phyloP scores from a whole-genome alignment of 2,113 vertebrate species.

The Rhabdornis inornatus region DNA sequence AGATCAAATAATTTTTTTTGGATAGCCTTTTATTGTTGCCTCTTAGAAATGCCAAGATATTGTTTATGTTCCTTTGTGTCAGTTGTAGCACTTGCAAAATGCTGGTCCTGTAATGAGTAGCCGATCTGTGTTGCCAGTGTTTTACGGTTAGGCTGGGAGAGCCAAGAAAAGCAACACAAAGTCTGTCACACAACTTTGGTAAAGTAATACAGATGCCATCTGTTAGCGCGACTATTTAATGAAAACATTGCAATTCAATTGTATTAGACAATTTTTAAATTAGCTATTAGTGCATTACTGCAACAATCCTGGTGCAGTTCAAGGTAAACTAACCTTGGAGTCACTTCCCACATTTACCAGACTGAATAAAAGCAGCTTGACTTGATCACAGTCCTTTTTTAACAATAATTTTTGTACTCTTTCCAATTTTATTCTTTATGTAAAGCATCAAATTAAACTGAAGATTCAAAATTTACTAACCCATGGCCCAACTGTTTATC shows the following conservation, averaged over 20 bases:
- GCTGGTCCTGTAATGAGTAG: not conserved
- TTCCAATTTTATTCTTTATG: not conserved
- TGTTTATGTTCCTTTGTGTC: not conserved
- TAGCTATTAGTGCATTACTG: not conserved
- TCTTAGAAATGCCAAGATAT: not conserved
- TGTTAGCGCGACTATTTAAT: not conserved
- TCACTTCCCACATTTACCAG: not conserved
- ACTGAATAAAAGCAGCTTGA: not conserved
- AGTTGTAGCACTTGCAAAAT: not conserved
- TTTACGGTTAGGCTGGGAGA: not conserved
- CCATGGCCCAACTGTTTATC: too few species aligned
- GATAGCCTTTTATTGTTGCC: not conserved
- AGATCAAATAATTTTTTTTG: not conserved
- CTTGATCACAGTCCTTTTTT: not conserved
- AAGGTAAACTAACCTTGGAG: not conserved
- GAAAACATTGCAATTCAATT: slow-evolving; percentile 17
- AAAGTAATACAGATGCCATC: not conserved
- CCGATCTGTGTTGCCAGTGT: not conserved
- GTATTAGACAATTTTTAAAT: not conserved
- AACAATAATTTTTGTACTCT: not conserved
- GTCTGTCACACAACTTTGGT: not conserved
- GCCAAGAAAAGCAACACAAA: slow-evolving; percentile 6
- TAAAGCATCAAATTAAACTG: not conserved
- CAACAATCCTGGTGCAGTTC: not conserved
- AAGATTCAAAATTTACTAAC: not conserved